Evolutionary conservation across 2,888 invertebrate genomes (phyloP).

Genomic region (Anticlea derivata): DNA sequence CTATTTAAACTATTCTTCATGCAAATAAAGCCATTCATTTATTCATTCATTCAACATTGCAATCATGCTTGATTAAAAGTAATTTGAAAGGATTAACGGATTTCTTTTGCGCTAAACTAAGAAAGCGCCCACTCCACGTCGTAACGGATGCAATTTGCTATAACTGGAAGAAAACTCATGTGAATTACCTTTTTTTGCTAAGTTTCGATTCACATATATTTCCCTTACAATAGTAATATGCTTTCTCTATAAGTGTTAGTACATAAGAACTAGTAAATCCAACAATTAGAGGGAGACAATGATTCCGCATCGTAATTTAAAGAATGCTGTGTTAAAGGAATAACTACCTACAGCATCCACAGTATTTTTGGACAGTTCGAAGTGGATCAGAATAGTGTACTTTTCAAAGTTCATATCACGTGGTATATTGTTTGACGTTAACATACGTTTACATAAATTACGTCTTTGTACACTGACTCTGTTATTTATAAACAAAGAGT

Average conservation of each 20-base stretch:
- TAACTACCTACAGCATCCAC: too few relatives aligned
- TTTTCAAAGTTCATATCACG: too few relatives aligned
- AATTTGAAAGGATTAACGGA: conserved; percentile 11
- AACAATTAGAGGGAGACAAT: conserved; percentile 56
- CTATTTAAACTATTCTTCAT: too few relatives aligned
- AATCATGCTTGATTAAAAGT: not conserved
- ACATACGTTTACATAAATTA: too few relatives aligned
- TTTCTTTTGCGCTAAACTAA: conserved; percentile 18
- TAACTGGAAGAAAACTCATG: conserved; percentile 25
- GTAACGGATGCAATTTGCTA: conserved; percentile 26
- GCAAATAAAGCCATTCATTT: too few relatives aligned
- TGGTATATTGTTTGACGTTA: too few relatives aligned
- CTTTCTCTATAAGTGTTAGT: conserved; percentile 59
- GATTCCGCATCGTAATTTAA: conserved; percentile 52
- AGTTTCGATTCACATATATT: conserved; percentile 46
- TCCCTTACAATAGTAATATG: conserved; percentile 50
- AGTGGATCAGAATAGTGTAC: too few relatives aligned
- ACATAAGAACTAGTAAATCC: conserved; percentile 47
- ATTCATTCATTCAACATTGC: too few relatives aligned
- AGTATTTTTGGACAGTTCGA: too few relatives aligned
- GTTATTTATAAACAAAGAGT: too few relatives aligned
- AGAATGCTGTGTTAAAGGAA: too few relatives aligned
- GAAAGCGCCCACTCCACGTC: conserved; percentile 12
- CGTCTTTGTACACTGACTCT: too few relatives aligned
- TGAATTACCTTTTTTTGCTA: conserved; percentile 32